Evolutionary conservation across 2,113 vertebrate genomes (phyloP).

Genomic region (Erythrocebus patas): DNA sequence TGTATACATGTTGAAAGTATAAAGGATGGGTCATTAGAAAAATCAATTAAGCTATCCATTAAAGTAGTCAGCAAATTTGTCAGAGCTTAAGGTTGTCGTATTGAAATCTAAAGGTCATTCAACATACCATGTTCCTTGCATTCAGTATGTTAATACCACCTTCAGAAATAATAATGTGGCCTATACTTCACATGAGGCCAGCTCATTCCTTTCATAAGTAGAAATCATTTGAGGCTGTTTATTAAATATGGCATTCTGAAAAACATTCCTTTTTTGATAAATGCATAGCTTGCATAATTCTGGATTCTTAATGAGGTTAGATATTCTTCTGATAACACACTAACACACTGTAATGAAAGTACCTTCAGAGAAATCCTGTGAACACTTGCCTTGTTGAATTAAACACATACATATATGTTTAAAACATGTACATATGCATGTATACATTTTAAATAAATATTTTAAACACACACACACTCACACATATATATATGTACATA

Average conservation of each 20-base stretch:
- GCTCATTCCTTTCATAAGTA: neutral
- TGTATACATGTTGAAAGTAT: neutral
- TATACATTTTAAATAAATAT: neutral
- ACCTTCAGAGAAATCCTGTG: neutral
- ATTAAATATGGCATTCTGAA: neutral
- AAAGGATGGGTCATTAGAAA: neutral
- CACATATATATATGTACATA: neutral
- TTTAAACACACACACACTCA: neutral
- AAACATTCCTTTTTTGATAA: neutral
- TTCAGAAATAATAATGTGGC: neutral
- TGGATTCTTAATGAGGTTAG: constrained; percentile 8
- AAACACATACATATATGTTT: neutral
- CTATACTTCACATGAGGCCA: neutral
- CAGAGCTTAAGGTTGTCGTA: neutral
- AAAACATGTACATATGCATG: neutral
- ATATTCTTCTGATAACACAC: neutral
- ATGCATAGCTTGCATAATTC: neutral
- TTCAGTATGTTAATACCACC: neutral
- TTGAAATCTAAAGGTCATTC: constrained; percentile 35
- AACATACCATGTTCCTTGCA: neutral
- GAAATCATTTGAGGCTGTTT: neutral
- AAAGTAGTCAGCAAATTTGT: neutral
- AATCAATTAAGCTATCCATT: neutral
- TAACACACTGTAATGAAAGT: neutral
- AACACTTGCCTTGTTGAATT: neutral